Evolutionary conservation across 2,113 vertebrate genomes (phyloP), one percentile per base, ranked within the genome.

Genomic region (Dipodomys stephensi): DNA sequence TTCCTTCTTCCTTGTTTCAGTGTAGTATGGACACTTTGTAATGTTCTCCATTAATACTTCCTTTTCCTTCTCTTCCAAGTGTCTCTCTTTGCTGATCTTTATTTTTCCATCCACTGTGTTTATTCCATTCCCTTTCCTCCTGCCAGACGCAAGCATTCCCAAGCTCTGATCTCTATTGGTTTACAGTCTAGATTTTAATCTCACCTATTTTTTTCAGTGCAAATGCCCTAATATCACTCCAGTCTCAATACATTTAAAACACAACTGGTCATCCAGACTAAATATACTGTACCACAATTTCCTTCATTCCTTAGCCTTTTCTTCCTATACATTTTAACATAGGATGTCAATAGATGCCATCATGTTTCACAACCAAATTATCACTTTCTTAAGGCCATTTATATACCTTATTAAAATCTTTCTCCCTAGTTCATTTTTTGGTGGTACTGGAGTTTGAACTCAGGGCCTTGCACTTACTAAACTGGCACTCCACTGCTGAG

Each of bases 371-470:
- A 22, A 23, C 23, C 22, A 74, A 74, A 73, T 13, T 82, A 32
- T 46, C 28, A 93, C 11, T 90, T 95, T 77, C 78, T 86, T 67
- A 76, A 49, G 62, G 57, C 3, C 10, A 65, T 1, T 57, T 57
- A 69, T 35, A 60, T 22, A 69, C 92, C 71, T 32, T 90, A 6
- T 67, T 80, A 71, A 83, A 86, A 85, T 81, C 87, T 65, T 68
- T 83, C 28, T 93, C 7, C 11, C 57, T 69, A 25, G 53, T 23
- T 72, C 1, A 68, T 84, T 90, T 93, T 93, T 93, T 90, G 8
- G 8, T 9, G 8, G 49, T 13, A 53, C 49, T 53, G 49, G 49
- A 53, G 49, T 53, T 53, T 53, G 49, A 53, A 53, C 49, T 53
- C 53, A 57, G 53, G 16, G 4, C 53, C 15, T 57, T 57, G 53